Evolutionary conservation across 2,888 invertebrate species (phyloP).

Genomic region (Orthonychiurus folsomi): DNA sequence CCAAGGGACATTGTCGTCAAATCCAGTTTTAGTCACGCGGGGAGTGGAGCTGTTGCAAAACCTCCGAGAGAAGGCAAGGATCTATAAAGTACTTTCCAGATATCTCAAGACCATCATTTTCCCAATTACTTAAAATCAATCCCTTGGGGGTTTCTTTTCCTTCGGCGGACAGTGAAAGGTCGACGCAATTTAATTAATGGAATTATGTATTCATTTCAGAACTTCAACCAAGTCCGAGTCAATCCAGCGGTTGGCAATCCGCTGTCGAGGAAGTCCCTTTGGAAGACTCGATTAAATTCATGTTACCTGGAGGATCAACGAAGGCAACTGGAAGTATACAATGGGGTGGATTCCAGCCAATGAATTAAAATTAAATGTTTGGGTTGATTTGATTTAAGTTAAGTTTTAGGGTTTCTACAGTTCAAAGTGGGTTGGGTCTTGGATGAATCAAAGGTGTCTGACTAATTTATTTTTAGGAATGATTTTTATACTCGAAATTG

Average conservation of each 20-base stretch:
- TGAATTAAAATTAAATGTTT: conserved; percentile 10
- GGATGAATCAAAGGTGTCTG: conserved; percentile 1
- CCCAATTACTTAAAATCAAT: no score
- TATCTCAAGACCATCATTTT: no score
- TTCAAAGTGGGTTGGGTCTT: neutral
- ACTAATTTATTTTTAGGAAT: no score
- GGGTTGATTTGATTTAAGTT: no score
- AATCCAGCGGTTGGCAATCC: conserved; percentile 17
- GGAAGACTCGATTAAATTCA: conserved; percentile 23
- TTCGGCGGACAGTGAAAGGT: no score
- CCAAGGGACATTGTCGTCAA: conserved; percentile 35
- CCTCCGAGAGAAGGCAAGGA: neutral
- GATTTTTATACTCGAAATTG: no score
- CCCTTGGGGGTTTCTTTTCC: no score
- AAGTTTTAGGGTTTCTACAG: no score
- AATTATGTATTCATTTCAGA: no score
- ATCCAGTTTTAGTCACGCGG: conserved; percentile 29
- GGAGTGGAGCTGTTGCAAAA: conserved; percentile 2
- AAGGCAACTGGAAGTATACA: conserved; percentile 18
- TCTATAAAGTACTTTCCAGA: no score
- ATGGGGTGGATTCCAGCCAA: conserved; percentile 24
- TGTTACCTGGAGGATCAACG: conserved; percentile 20
- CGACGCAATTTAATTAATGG: no score
- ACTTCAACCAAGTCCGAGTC: no score
- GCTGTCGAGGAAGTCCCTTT: conserved; percentile 21